Conservation (phyloP, 2,797 vertebrate species). For the Etheostoma perlongum region DNA sequence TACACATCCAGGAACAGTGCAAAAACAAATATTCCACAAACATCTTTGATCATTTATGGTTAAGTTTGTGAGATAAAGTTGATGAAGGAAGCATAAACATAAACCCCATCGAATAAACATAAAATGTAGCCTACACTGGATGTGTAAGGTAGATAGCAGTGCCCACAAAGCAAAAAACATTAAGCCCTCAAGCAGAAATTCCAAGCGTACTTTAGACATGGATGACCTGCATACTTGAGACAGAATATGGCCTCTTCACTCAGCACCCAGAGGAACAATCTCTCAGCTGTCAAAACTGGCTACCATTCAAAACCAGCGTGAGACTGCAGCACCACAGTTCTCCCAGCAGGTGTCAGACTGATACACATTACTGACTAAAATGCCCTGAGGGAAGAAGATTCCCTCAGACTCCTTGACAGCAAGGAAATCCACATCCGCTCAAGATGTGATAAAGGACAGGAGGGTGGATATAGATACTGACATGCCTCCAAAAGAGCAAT, state of each 20-base stretch:
- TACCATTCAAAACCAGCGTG: slow-evolving; percentile 25
- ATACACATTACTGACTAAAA: slow-evolving; percentile 48
- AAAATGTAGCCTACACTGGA: neutral
- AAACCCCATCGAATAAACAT: neutral
- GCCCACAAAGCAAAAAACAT: slow-evolving; percentile 25
- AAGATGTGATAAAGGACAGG: slow-evolving; percentile 38
- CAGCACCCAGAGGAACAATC: slow-evolving; percentile 49
- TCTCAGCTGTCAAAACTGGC: slow-evolving; percentile 54
- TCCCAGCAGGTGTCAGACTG: slow-evolving; percentile 79
- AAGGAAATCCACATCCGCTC: slow-evolving; percentile 47
- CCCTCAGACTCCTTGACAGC: slow-evolving; percentile 43
- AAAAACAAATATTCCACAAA: neutral
- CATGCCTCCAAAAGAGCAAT: slow-evolving; percentile 24
- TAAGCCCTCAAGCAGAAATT: slow-evolving; percentile 39
- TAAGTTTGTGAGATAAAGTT: neutral
- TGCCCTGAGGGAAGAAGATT: slow-evolving; percentile 54
- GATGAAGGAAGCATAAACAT: neutral
- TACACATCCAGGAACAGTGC: neutral
- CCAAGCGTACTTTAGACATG: slow-evolving; percentile 28
- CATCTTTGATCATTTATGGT: neutral
- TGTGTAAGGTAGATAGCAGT: neutral
- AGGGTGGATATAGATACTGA: slow-evolving; percentile 21
- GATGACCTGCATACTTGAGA: slow-evolving; percentile 54
- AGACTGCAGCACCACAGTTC: slow-evolving; percentile 51
- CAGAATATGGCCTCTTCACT: slow-evolving; percentile 55